Percentiles rank a stretch among this genome's conserved stretches.
phyloP scores from a whole-genome alignment of 1,140 invertebrate species.

The Stenopsyche tienmushanensis region DNA sequence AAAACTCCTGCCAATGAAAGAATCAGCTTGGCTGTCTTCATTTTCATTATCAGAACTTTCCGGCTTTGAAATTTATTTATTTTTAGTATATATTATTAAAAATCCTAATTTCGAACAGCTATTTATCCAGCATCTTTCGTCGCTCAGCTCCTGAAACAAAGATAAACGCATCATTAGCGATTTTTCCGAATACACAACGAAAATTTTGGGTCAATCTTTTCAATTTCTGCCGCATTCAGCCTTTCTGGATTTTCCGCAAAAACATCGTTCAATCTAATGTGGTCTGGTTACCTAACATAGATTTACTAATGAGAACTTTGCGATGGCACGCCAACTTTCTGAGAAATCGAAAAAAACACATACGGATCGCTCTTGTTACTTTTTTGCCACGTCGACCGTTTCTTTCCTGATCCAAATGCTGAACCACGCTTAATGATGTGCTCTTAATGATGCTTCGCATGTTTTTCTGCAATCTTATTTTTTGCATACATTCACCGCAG shows the following conservation, averaged over 20 bases:
- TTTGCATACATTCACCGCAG: background rate
- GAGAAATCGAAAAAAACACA: conserved; percentile 7
- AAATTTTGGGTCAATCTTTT: too few species aligned
- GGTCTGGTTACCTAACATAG: background rate
- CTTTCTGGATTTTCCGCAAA: too few species aligned
- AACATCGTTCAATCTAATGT: too few species aligned
- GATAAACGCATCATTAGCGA: too few species aligned
- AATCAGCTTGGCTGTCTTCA: conserved; percentile 35
- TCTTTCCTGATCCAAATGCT: conserved; percentile 21
- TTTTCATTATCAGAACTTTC: too few species aligned
- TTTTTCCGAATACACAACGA: too few species aligned
- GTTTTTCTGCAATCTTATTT: conserved; percentile 11
- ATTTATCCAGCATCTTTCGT: too few species aligned
- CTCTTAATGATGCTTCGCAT: conserved; percentile 30
- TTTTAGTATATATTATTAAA: too few species aligned
- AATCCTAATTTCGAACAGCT: too few species aligned
- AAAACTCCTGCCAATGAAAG: conserved; percentile 36
- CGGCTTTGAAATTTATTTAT: too few species aligned
- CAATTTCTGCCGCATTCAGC: too few species aligned
- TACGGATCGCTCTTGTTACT: conserved; percentile 3
- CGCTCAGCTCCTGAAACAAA: too few species aligned
- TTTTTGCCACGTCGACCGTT: conserved; percentile 32
- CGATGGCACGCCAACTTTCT: background rate
- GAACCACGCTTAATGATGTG: conserved; percentile 37
- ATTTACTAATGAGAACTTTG: conserved; percentile 29